Conservation (phyloP, 1,140 invertebrate species). For the Heliconius hermathena region DNA sequence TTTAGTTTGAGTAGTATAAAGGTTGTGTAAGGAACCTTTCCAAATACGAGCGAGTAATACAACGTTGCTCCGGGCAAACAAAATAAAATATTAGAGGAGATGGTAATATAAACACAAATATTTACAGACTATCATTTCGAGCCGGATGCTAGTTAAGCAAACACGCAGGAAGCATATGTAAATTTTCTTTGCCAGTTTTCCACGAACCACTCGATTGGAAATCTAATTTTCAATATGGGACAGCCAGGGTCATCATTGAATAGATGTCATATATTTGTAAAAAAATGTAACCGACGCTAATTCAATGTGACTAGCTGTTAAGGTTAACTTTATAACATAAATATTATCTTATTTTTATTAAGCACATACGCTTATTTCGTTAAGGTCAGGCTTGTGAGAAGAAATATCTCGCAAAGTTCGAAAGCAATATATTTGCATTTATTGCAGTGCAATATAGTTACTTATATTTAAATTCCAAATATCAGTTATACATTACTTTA, state of each 20-base stretch:
- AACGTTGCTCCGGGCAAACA: background rate
- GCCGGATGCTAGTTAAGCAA: slow-evolving; percentile 32
- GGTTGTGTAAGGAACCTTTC: background rate
- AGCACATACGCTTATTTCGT: background rate
- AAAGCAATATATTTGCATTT: too few species aligned
- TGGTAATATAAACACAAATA: slow-evolving; percentile 24
- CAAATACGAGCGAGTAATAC: background rate
- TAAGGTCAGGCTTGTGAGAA: background rate
- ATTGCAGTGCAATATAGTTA: too few species aligned
- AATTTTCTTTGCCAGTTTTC: slow-evolving; percentile 38
- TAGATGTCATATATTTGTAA: background rate
- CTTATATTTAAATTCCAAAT: too few species aligned
- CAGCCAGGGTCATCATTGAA: slow-evolving; percentile 12
- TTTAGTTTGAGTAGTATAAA: background rate
- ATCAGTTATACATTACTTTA: background rate
- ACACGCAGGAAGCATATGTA: slow-evolving; percentile 33
- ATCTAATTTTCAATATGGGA: slow-evolving; percentile 27
- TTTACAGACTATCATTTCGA: slow-evolving; percentile 32
- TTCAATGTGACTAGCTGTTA: background rate
- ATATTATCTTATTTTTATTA: too few species aligned
- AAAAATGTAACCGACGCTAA: background rate
- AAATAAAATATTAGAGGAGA: slow-evolving; percentile 27
- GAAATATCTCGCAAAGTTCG: too few species aligned
- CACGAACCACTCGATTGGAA: slow-evolving; percentile 30
- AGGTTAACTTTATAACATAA: background rate